Evolutionary conservation across 2,888 invertebrate species (phyloP).

Genomic region (Ophion costatus): DNA sequence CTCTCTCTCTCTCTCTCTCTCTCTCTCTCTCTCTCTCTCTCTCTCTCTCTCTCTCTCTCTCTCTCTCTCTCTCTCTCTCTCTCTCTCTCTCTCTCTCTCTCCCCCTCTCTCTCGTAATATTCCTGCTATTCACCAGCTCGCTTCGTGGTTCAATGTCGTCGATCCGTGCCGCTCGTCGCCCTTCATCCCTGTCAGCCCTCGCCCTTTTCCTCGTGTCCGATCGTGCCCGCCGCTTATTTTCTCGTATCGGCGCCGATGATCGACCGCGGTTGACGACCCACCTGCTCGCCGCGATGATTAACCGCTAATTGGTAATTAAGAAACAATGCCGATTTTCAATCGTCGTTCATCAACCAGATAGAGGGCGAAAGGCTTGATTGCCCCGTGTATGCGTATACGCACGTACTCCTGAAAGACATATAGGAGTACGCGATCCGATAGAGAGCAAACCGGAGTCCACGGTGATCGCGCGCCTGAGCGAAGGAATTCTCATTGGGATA

Average conservation of each 20-base stretch:
- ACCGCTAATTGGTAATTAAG: constrained; percentile 68
- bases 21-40: constrained; percentile 47
- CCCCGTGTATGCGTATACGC: constrained; percentile 54
- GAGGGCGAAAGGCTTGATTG: constrained; percentile 46
- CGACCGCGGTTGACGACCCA: constrained; percentile 66
- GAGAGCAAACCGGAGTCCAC: constrained; percentile 31
- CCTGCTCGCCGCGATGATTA: constrained; percentile 63
- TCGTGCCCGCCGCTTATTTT: constrained; percentile 34
- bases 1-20: constrained; percentile 7
- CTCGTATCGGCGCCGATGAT: constrained; percentile 67
- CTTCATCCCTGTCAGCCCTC: constrained; percentile 16
- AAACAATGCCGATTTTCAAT: constrained; percentile 68
- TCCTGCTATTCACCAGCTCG: constrained; percentile 57
- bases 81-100: constrained; percentile 47
- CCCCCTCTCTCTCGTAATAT: constrained; percentile 62
- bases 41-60: constrained; percentile 47
- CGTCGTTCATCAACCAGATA: constrained; percentile 64
- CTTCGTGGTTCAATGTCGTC: constrained; percentile 48
- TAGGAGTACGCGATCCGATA: constrained; percentile 7
- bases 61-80: constrained; percentile 7
- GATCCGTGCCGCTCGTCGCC: constrained; percentile 27
- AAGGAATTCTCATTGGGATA: constrained; percentile 56
- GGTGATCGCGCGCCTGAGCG: constrained; percentile 38
- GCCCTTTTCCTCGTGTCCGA: constrained; percentile 6
- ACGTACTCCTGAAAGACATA: constrained; percentile 55